These are phyloP conservation scores for Saguinus midas DNA, from an alignment of 2,113 vertebrate genomes.

Conservation along the genomic window DNA sequence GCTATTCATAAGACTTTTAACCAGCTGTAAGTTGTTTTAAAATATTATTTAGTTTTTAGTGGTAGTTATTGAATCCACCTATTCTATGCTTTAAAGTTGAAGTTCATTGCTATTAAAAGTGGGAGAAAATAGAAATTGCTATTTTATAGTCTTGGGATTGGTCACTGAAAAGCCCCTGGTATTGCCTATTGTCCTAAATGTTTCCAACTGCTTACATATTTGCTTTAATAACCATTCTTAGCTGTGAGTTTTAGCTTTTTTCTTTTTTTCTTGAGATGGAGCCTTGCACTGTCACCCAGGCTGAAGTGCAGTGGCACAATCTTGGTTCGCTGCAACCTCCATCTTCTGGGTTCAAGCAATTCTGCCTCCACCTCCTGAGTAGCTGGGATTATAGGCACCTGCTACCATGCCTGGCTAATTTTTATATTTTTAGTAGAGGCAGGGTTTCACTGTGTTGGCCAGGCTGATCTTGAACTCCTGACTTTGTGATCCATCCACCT, in stretches of 20 bases:
- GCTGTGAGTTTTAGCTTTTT: conserved; percentile 36
- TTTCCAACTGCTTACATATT: background rate
- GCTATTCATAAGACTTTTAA: background rate
- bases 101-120: background rate
- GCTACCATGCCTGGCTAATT: too few relatives aligned
- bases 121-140: conserved; percentile 33
- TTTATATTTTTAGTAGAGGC: too few relatives aligned
- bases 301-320: too few relatives aligned
- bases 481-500: too few relatives aligned
- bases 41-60: conserved; percentile 46
- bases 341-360: too few relatives aligned
- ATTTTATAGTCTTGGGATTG: background rate
- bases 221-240: conserved; percentile 37
- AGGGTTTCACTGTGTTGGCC: too few relatives aligned
- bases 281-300: too few relatives aligned
- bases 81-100: conserved; percentile 37
- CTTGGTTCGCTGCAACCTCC: too few relatives aligned
- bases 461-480: too few relatives aligned
- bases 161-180: background rate
- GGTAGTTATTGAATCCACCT: background rate
- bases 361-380: too few relatives aligned
- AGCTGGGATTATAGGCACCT: too few relatives aligned
- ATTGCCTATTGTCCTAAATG: background rate
- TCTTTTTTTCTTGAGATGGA: background rate
- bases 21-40: conserved; percentile 19